A percentile compares a stretch with the other conserved stretches of the same genome.
Evolutionary conservation across 2,797 vertebrate genomes (phyloP).

Genomic region (Hybognathus amarus): DNA sequence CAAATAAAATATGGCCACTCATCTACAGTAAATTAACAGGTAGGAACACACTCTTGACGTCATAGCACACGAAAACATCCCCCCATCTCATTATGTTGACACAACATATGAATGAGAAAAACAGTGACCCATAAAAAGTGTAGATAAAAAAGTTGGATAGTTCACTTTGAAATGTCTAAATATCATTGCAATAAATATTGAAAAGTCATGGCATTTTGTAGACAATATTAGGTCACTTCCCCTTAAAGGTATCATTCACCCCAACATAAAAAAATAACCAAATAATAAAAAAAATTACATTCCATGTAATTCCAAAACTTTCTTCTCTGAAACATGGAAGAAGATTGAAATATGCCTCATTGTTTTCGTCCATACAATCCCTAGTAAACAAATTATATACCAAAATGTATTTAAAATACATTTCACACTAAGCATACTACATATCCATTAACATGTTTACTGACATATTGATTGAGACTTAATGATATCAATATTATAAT

Average conservation of each 20-base stretch:
- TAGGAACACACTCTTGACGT: constrained; percentile 1
- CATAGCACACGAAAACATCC: neutral
- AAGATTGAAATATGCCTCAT: neutral
- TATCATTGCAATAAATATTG: neutral
- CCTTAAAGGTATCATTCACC: neutral
- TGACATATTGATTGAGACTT: too few species aligned
- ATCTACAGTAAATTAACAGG: neutral
- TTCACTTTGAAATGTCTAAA: neutral
- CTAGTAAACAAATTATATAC: too few species aligned
- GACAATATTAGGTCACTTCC: neutral
- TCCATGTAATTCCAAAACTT: neutral
- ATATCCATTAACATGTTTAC: too few species aligned
- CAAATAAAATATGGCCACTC: constrained; percentile 4
- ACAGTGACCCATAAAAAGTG: neutral
- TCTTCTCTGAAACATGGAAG: neutral
- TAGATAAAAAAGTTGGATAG: too few species aligned
- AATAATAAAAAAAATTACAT: too few species aligned
- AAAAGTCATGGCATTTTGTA: neutral
- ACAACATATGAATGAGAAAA: neutral
- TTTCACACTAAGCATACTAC: too few species aligned
- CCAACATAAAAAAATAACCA: neutral
- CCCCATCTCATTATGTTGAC: too few species aligned
- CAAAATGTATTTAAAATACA: too few species aligned
- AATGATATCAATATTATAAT: too few species aligned
- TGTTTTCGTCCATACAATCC: neutral